These are phyloP conservation scores for Cheilosia impressa DNA, from an alignment of 2,888 invertebrate species.

Conservation along the genomic window DNA sequence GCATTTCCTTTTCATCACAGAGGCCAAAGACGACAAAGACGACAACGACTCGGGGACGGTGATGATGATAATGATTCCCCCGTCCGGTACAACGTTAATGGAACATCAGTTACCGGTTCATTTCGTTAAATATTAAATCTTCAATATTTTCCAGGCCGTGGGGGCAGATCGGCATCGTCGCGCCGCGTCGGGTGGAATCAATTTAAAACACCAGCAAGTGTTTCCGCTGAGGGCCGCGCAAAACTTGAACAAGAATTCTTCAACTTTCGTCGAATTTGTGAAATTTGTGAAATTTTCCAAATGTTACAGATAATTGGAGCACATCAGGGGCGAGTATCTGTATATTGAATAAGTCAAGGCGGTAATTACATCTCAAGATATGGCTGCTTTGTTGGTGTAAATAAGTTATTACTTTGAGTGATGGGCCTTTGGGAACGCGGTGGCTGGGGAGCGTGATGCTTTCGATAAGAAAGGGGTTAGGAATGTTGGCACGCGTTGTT, in stretches of 20 bases:
- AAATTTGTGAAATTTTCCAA: constrained; percentile 22
- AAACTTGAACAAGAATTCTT: constrained; percentile 2
- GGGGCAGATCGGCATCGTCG: neutral
- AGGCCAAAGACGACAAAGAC: neutral
- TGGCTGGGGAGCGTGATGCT: neutral
- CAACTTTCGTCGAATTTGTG: constrained; percentile 9
- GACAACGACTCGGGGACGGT: neutral
- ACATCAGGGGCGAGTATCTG: neutral
- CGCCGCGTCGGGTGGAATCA: constrained; percentile 15
- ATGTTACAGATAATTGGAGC: constrained; percentile 37
- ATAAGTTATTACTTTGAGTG: constrained; percentile 24
- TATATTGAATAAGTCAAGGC: constrained; percentile 45
- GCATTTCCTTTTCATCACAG: constrained; percentile 23
- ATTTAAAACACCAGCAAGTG: constrained; percentile 8
- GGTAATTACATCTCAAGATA: constrained; percentile 48
- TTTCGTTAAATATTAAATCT: constrained; percentile 62
- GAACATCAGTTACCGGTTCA: constrained; percentile 58
- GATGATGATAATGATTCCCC: constrained; percentile 35
- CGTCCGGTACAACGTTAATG: constrained; percentile 50
- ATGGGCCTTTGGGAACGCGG: neutral
- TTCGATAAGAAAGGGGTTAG: constrained; percentile 17
- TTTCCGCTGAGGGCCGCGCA: neutral
- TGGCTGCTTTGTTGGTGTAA: constrained; percentile 25
- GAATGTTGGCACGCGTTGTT: constrained; percentile 7
- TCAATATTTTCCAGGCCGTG: constrained; percentile 12